phyloP scores from a whole-genome alignment of 2,113 vertebrate species.

The Andinoacara biseriatus region DNA sequence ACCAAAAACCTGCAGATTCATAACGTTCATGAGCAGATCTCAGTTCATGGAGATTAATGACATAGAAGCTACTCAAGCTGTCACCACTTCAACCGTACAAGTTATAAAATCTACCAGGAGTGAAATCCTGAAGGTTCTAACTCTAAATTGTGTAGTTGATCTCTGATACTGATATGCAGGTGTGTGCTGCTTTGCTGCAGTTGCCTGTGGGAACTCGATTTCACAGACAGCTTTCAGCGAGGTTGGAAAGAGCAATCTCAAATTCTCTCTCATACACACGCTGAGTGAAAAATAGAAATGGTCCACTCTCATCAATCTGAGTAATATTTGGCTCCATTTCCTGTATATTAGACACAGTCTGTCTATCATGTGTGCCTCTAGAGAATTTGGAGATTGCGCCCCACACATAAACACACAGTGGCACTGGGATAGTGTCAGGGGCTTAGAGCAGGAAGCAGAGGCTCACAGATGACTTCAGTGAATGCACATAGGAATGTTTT shows the following conservation, averaged over 20 bases:
- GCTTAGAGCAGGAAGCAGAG: slow-evolving; percentile 53
- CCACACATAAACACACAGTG: not conserved
- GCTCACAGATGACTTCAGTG: slow-evolving; percentile 34
- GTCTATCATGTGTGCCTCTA: slow-evolving; percentile 2
- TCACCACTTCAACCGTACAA: not conserved
- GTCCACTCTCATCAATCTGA: not conserved
- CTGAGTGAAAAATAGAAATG: slow-evolving; percentile 15
- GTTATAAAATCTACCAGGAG: not conserved
- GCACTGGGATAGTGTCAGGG: slow-evolving; percentile 15
- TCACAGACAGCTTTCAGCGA: slow-evolving; percentile 9
- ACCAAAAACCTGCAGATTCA: not conserved
- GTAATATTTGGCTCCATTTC: slow-evolving; percentile 9
- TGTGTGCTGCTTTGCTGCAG: not conserved
- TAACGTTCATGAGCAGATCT: not conserved
- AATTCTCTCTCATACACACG: not conserved
- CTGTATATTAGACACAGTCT: not conserved
- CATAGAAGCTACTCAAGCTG: not conserved
- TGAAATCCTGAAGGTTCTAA: not conserved
- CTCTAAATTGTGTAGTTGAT: not conserved
- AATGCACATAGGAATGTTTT: slow-evolving; percentile 32
- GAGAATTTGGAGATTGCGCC: not conserved
- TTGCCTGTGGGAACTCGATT: slow-evolving; percentile 4
- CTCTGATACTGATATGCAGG: not conserved
- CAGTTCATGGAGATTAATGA: slow-evolving; percentile 1
- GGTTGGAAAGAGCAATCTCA: slow-evolving; percentile 16